These are phyloP conservation scores for Pluvialis apricaria DNA, from an alignment of 2,113 vertebrate genomes.

Conservation along the genomic window DNA sequence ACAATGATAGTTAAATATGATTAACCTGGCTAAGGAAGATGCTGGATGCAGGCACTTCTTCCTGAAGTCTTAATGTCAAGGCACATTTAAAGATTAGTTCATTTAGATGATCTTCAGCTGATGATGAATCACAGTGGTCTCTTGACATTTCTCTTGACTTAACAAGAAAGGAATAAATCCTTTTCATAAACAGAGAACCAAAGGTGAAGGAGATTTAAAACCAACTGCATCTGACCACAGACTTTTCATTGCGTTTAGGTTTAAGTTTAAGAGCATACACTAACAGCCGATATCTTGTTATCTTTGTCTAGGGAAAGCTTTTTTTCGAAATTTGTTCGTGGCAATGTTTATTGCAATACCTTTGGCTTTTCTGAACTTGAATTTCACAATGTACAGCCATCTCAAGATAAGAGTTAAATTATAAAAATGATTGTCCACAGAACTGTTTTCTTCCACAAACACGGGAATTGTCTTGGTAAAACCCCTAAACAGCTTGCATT, in stretches of 20 bases:
- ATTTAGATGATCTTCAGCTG: not conserved
- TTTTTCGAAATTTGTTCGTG: not conserved
- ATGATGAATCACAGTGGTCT: not conserved
- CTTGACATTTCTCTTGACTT: not conserved
- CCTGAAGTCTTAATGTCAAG: not conserved
- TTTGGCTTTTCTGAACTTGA: not conserved
- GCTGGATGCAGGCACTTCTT: not conserved
- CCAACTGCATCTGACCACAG: not conserved
- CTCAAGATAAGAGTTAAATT: not conserved
- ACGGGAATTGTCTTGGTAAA: not conserved
- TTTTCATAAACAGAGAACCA: not conserved
- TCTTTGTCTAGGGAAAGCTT: not conserved
- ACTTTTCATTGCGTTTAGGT: not conserved
- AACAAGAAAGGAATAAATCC: not conserved
- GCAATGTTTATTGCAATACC: not conserved
- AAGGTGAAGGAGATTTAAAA: not conserved
- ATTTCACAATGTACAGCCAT: not conserved
- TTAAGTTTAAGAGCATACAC: not conserved
- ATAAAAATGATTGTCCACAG: not conserved
- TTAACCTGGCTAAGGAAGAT: not conserved
- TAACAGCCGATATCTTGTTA: not conserved
- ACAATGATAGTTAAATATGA: not conserved
- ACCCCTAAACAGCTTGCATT: not conserved
- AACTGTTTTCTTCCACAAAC: not conserved
- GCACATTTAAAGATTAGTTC: not conserved